Base-by-base conservation (phyloP, 2,797 vertebrate species). In the Falco columbarius region DNA sequence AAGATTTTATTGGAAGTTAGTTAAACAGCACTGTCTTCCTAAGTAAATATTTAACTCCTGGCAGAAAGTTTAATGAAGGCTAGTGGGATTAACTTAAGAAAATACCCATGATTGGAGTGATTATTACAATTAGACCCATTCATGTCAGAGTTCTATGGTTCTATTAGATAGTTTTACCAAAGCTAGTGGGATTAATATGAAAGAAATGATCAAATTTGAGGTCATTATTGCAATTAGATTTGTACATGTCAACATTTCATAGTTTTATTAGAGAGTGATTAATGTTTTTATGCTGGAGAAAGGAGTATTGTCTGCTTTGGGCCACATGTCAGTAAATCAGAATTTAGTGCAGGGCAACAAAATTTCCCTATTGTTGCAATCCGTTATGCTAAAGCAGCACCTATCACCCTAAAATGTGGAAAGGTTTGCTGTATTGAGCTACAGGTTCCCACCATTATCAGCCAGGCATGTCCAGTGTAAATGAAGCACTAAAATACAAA, bases 181-280 rank as follows among this genome's bases (percentile, higher is more conserved):
- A 80, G 87, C 30, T 24, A 66, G 72, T 62, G 51, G 81, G 89
- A 97, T 93, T 93, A 95, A 95, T 68, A 76, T 49, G 86, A 93
- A 95, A 93, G 40, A 90, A 97, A 96, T 89, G 81, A 70, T 62
- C 85, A 89, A 77, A 89, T 73, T 83, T 88, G 44, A 93, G 88
- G 83, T 97, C 94, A 93, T 98, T 98, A 97, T 71, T 91, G 75
- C 96, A 97, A 95, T 98, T 98, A 98, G 85, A 77, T 61, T 97
- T 89, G 76, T 94, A 93, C 90, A 85, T 86, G n/a, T 97, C 10
- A 70, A 70, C 81, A 86, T 90, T 94, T 96, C 83, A 62, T 72
- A 61, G 77, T 67, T 95, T 95, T 96, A 87, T 96, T 97, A 92
- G 86, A 89, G 94, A 96, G 95, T 94, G 84, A 96, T 92, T 95